Percentiles rank a stretch among this genome's conserved stretches.
Evolutionary conservation across 53 echinoderm and acorn worm genomes (phyloP).

Genomic region (Echinarachnius parma): DNA sequence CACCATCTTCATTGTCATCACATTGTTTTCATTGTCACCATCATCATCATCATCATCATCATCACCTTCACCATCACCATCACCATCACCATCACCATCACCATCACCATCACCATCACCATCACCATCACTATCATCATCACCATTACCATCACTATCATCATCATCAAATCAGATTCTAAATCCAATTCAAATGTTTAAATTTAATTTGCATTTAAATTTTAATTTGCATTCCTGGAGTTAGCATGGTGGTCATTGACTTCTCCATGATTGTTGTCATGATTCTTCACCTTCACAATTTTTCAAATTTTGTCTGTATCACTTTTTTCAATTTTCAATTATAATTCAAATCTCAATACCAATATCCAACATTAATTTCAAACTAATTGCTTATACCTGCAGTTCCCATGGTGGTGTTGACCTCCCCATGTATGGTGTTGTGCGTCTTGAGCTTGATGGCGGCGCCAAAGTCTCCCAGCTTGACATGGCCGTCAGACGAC

Average conservation of each 20-base stretch:
- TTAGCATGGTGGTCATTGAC: too few species aligned
- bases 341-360: background rate
- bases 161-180: background rate
- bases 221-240: too few species aligned
- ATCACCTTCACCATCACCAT: constrained; percentile 1
- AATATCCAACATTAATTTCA: background rate
- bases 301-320: background rate
- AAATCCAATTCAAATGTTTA: background rate
- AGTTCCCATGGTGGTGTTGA: constrained; percentile 86
- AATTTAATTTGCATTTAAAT: too few species aligned
- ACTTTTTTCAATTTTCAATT: background rate
- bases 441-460: constrained; percentile 88
- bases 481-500: constrained; percentile 95
- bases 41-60: too few species aligned
- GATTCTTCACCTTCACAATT: background rate
- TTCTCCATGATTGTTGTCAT: background rate
- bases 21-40: background rate
- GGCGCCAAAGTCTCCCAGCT: constrained; percentile 95
- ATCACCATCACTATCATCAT: constrained; percentile 1
- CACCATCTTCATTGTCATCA: too few species aligned
- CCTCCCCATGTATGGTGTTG: constrained; percentile 80
- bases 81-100: background rate
- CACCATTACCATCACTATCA: background rate
- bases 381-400: too few species aligned
- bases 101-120: background rate